These are phyloP conservation scores for Sussaba pulchella DNA, from an alignment of 2,888 invertebrate genomes.

Conservation along the genomic window DNA sequence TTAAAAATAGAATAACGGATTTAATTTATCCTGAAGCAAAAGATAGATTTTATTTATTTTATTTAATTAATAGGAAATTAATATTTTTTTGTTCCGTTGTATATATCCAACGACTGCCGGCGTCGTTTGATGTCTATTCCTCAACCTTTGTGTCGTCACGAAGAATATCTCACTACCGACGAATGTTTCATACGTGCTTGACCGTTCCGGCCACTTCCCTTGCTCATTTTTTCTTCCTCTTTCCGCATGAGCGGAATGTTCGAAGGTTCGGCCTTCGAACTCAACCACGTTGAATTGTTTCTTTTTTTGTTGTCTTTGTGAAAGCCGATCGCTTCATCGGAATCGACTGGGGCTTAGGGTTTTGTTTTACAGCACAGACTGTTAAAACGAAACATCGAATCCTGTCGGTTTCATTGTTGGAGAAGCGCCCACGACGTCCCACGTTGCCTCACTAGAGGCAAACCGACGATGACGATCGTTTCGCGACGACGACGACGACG, in stretches of 20 bases:
- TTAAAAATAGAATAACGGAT: too few relatives aligned
- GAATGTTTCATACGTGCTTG: too few relatives aligned
- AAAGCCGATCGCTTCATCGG: slow-evolving; percentile 7
- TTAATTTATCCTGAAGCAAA: too few relatives aligned
- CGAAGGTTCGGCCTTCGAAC: background rate
- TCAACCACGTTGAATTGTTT: background rate
- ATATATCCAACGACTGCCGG: too few relatives aligned
- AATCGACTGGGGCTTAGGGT: background rate
- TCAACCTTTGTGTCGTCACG: too few relatives aligned
- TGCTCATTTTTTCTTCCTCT: background rate
- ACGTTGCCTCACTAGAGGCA: slow-evolving; percentile 60
- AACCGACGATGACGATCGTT: slow-evolving; percentile 58
- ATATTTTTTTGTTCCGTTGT: too few relatives aligned
- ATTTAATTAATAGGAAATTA: too few relatives aligned
- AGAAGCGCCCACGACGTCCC: slow-evolving; percentile 70
- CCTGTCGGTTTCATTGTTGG: slow-evolving; percentile 67
- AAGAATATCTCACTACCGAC: too few relatives aligned
- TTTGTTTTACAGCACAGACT: background rate
- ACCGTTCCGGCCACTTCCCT: background rate
- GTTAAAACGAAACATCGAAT: slow-evolving; percentile 14
- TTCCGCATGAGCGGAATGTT: background rate
- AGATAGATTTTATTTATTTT: too few relatives aligned
- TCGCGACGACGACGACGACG: slow-evolving; percentile 12
- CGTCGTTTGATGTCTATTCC: too few relatives aligned
- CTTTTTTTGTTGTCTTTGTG: background rate